Percentiles rank a stretch among this genome's conserved stretches.
Evolutionary conservation across 2,113 vertebrate species (phyloP).

Genomic region (Coturnix japonica): DNA sequence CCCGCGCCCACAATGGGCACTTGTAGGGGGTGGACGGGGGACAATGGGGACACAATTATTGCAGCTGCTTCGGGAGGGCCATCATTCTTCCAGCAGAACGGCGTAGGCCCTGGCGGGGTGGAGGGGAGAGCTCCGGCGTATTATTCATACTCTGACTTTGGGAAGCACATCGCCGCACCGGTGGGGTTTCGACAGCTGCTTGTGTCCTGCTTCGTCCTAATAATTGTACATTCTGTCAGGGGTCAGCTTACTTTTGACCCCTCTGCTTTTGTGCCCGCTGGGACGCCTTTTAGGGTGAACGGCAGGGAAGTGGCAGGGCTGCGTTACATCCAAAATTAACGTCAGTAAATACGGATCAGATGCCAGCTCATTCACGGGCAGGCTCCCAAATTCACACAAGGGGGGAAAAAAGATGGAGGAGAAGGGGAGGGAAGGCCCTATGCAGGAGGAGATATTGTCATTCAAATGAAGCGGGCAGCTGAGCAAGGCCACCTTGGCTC

Average conservation of each 20-base stretch:
- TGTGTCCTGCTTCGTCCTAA: conserved; percentile 71
- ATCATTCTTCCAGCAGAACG: conserved; percentile 77
- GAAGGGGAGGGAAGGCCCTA: background rate
- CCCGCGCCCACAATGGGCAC: conserved; percentile 79
- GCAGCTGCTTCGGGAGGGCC: conserved; percentile 84
- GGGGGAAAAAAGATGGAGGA: background rate
- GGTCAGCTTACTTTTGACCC: conserved; percentile 89
- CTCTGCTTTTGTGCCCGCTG: conserved; percentile 72
- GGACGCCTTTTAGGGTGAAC: conserved; percentile 78
- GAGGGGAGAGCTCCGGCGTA: conserved; percentile 68
- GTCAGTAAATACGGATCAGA: conserved; percentile 80
- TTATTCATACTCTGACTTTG: conserved; percentile 82
- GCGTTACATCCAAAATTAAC: conserved; percentile 76
- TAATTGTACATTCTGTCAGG: conserved; percentile 85
- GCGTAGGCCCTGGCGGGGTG: conserved; percentile 43
- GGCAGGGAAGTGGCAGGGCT: conserved; percentile 78
- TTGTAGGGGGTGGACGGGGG: conserved; percentile 80
- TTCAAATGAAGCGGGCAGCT: conserved; percentile 64
- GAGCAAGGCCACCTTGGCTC: conserved; percentile 55
- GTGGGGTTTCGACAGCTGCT: conserved; percentile 87
- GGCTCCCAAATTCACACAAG: conserved; percentile 76
- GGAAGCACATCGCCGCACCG: conserved; percentile 59
- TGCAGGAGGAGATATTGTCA: conserved; percentile 62
- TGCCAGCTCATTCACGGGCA: conserved; percentile 73
- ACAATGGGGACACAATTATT: conserved; percentile 86